phyloP scores from a whole-genome alignment of 2,797 vertebrate species.

The Gobio occitaniae region DNA sequence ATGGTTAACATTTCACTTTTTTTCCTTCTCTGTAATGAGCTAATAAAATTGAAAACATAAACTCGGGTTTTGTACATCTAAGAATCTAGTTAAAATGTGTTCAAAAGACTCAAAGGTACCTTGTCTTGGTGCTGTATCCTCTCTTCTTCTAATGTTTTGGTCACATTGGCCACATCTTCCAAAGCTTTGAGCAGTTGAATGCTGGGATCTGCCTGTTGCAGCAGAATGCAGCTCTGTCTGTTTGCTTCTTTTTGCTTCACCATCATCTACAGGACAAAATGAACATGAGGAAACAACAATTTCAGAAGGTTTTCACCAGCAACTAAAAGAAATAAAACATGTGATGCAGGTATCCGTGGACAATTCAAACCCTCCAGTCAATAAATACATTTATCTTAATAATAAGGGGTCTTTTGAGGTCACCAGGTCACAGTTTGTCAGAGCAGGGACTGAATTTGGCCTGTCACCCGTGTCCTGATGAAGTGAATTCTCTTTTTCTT shows the following conservation, averaged over 20 bases:
- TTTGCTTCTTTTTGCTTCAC: constrained; percentile 85
- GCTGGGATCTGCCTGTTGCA: constrained; percentile 80
- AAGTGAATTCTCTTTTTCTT: neutral
- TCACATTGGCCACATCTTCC: constrained; percentile 76
- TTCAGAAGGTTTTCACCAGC: neutral
- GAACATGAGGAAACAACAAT: neutral
- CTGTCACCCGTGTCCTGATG: neutral
- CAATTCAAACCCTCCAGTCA: neutral
- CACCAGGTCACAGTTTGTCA: constrained; percentile 7
- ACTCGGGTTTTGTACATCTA: neutral
- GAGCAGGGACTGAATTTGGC: neutral
- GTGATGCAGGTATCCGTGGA: neutral
- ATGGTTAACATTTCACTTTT: neutral
- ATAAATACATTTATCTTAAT: neutral
- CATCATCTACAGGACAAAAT: constrained; percentile 74
- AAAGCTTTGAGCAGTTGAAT: constrained; percentile 81
- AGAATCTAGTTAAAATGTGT: neutral
- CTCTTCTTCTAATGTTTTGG: constrained; percentile 81
- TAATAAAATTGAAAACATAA: neutral
- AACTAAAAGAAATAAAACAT: neutral
- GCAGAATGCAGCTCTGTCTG: constrained; percentile 81
- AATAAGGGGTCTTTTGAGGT: constrained; percentile 1
- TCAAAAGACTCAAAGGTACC: constrained; percentile 54
- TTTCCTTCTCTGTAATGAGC: neutral
- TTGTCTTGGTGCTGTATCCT: constrained; percentile 78